Conservation (phyloP, 2,113 vertebrate genomes). For the Onychostruthus taczanowskii region DNA sequence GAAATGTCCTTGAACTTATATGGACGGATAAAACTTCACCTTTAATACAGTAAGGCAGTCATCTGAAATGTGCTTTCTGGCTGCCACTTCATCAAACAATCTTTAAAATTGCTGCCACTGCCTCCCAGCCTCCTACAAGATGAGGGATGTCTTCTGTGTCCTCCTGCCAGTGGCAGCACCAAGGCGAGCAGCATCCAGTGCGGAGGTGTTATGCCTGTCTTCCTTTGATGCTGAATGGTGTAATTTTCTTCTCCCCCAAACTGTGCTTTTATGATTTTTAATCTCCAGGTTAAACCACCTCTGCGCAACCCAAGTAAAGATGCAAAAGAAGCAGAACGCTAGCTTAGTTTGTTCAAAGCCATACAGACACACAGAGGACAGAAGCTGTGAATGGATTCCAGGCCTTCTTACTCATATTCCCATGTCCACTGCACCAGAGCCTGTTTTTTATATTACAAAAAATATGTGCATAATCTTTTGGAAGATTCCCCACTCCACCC, state of each 20-base stretch:
- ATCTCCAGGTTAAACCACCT: neutral
- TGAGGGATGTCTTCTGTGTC: neutral
- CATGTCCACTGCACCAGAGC: neutral
- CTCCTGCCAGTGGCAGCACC: neutral
- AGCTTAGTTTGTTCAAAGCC: neutral
- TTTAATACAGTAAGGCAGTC: neutral
- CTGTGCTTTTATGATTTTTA: neutral
- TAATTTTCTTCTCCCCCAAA: fast-evolving
- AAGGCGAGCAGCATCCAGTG: neutral
- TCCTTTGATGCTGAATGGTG: neutral
- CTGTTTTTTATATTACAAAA: neutral
- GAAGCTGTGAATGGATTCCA: neutral
- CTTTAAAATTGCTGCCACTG: neutral
- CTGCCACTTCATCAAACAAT: neutral
- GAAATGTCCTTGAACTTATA: neutral
- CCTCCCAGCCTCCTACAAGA: fast-evolving
- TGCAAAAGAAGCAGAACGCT: neutral
- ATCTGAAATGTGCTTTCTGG: slow-evolving; percentile 7
- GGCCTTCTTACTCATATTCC: neutral
- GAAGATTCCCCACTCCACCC: neutral
- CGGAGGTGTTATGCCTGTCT: neutral
- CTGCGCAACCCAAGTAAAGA: neutral
- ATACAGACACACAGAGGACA: neutral
- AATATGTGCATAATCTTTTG: neutral
- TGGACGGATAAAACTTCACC: neutral